phyloP scores from a whole-genome alignment of 2,797 vertebrate genomes.

The Morus bassanus region DNA sequence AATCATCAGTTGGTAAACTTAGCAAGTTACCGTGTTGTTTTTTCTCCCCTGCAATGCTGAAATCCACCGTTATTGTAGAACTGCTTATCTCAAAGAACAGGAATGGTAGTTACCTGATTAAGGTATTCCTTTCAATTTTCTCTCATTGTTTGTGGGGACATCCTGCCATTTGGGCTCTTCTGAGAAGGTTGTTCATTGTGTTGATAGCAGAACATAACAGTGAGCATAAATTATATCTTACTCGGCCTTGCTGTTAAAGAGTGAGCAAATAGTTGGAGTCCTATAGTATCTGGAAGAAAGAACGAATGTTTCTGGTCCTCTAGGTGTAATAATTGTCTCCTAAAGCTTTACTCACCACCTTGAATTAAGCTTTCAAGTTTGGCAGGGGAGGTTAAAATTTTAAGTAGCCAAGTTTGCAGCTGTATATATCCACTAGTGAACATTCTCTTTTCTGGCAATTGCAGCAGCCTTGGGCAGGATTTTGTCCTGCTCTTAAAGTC shows the following conservation, averaged over 20 bases:
- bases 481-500: background rate
- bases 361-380: background rate
- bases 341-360: background rate
- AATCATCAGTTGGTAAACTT: background rate
- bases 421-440: background rate
- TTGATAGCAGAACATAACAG: background rate
- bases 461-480: background rate
- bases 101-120: background rate
- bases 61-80: background rate
- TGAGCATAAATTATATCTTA: background rate
- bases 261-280: background rate
- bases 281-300: background rate
- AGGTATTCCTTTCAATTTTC: background rate
- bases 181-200: background rate
- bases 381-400: background rate
- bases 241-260: background rate
- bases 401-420: background rate
- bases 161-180: background rate
- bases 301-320: background rate
- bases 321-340: background rate
- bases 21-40: background rate
- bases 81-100: background rate
- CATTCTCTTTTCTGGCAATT: background rate
- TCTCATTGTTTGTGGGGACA: background rate
- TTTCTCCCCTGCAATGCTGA: background rate